phyloP scores from a whole-genome alignment of 1,140 invertebrate genomes.

The Marisa cornuarietis region DNA sequence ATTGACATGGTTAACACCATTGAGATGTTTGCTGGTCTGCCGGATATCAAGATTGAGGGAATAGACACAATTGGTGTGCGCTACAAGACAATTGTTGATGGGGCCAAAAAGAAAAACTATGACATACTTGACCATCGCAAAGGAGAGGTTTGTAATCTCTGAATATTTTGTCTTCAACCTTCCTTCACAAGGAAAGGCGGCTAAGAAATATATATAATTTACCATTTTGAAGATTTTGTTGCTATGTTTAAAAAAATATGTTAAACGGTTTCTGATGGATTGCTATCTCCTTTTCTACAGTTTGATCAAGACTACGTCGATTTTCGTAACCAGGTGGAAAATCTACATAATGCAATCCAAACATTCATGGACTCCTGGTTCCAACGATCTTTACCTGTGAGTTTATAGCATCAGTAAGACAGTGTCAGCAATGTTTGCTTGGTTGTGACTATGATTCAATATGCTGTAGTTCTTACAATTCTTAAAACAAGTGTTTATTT shows the following conservation, averaged over 20 bases:
- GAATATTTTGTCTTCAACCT: not conserved
- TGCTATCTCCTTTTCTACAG: slow-evolving; percentile 45
- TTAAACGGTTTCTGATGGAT: not conserved
- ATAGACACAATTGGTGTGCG: slow-evolving; percentile 61
- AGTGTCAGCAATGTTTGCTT: too few species aligned
- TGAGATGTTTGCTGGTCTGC: slow-evolving; percentile 69
- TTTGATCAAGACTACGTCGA: slow-evolving; percentile 87
- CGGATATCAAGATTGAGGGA: slow-evolving; percentile 64
- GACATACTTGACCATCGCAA: slow-evolving; percentile 93
- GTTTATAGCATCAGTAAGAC: slow-evolving; percentile 15
- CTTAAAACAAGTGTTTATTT: too few species aligned
- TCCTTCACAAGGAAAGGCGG: not conserved
- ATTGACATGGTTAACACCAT: slow-evolving; percentile 89
- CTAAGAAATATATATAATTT: too few species aligned
- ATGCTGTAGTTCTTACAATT: too few species aligned
- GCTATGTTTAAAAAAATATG: slow-evolving; percentile 1
- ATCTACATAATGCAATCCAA: slow-evolving; percentile 61
- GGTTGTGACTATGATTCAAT: too few species aligned
- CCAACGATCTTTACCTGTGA: slow-evolving; percentile 61
- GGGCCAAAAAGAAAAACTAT: slow-evolving; percentile 85
- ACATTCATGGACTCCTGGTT: slow-evolving; percentile 66
- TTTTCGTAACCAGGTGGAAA: slow-evolving; percentile 79
- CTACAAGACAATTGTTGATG: slow-evolving; percentile 72
- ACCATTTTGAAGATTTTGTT: too few species aligned
- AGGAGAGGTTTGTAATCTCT: slow-evolving; percentile 68